Evolutionary conservation across 1,140 invertebrate genomes (phyloP).

Genomic region (Formica selysi): DNA sequence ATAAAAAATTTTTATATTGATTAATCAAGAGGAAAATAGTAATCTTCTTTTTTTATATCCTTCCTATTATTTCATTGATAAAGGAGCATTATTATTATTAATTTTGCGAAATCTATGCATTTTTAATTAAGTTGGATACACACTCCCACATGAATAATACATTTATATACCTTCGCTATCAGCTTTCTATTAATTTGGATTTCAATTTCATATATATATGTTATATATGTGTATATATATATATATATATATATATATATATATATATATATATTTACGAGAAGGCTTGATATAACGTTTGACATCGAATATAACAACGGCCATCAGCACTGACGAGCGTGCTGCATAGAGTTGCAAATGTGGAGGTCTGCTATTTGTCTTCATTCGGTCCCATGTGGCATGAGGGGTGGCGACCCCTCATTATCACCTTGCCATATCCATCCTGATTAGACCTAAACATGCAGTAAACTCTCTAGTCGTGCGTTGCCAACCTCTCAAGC

Average conservation of each 20-base stretch:
- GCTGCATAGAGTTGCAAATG: conserved; percentile 68
- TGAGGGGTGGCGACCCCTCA: conserved; percentile 76
- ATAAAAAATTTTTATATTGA: background rate
- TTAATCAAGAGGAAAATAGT: background rate
- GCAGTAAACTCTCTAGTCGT: conserved; percentile 73
- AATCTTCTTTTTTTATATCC: background rate
- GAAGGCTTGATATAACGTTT: conserved; percentile 57
- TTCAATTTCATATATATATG: background rate
- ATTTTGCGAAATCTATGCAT: background rate
- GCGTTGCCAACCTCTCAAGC: conserved; percentile 62
- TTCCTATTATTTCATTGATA: background rate
- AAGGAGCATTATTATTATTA: background rate
- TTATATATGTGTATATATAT: background rate
- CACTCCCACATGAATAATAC: background rate
- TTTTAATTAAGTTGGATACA: background rate
- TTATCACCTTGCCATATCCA: conserved; percentile 80
- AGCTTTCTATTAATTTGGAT: background rate
- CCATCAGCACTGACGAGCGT: conserved; percentile 70
- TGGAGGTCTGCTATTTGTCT: conserved; percentile 78
- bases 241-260: background rate
- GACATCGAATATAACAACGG: conserved; percentile 73
- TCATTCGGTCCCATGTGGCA: conserved; percentile 79
- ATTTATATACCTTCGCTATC: background rate
- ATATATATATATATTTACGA: conserved; percentile 10
- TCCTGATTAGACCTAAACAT: conserved; percentile 80